Base-by-base conservation (phyloP, 64 coral and sea anemone genomes). In the Astreopora myriophthalma region DNA sequence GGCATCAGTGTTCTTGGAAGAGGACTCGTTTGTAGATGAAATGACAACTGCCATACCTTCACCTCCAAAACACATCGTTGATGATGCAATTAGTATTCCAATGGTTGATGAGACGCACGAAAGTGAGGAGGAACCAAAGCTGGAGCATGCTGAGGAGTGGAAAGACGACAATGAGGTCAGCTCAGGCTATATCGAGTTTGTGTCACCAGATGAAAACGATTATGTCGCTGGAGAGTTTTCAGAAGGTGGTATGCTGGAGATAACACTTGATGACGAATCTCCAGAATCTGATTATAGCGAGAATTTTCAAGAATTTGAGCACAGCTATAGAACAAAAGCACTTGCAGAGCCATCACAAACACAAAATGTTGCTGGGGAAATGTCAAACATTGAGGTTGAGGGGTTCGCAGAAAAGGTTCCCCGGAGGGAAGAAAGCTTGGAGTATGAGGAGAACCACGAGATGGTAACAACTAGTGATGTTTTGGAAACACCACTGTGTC, bases 261-360 rank as follows among this genome's bases (percentile, higher is more conserved):
- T 64, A 64, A 65, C 33, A 83, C 55, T 24, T 37, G 79, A 65
- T 19, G 33, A 83, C 12, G 79, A 83, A 11, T 64, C 79, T 8
- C 79, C 79, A 5, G 57, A 83, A 34, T 83, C 79, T 3, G 79
- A 64, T 65, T 83, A 64, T 33, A 55, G 52, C 8, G 79, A 83
- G 38, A 30, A 64, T 28, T 83, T 65, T 83, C 17, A 83, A 16
- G 79, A 83, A 24, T 83, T 83, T 37, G 79, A 83, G 55, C 3
- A 32, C 3, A 63, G 16, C 34, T 65, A 38, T 40, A 32, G 57
- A 0, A 65, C 33, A 25, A 20, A 24, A 34, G 8, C 1, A 83
- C 24, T 40, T 35, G 32, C 27, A 13, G 79, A 64, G 22, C 19
- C 32, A 36, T 0, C 79, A 25, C 12, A 63, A 63, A 60, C 17